Percentiles rank a stretch among this genome's conserved stretches.
These are phyloP conservation scores for Synanthedon formicaeformis DNA, from an alignment of 2,888 invertebrate genomes.

Conservation along the genomic window DNA sequence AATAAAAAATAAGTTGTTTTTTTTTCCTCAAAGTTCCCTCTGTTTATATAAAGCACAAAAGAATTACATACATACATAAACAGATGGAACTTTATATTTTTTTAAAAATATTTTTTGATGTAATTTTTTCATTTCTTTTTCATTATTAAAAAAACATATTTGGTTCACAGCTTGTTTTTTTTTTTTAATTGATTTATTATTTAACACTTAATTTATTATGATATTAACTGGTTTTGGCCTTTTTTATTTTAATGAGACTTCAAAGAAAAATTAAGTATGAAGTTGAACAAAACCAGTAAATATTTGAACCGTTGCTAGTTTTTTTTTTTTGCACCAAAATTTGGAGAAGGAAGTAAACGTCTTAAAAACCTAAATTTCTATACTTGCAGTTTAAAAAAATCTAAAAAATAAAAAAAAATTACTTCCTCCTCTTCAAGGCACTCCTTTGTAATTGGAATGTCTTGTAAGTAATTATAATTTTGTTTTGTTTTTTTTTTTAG, in stretches of 20 bases:
- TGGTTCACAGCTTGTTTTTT: constrained; percentile 16
- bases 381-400: too few relatives aligned
- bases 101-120: too few relatives aligned
- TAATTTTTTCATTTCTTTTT: constrained; percentile 34
- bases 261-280: too few relatives aligned
- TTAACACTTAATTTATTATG: constrained; percentile 26
- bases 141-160: neutral
- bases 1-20: constrained; percentile 60
- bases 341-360: neutral
- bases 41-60: too few relatives aligned
- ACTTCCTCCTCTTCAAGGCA: neutral
- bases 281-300: neutral
- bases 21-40: constrained; percentile 32
- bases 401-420: neutral
- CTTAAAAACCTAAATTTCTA: neutral
- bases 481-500: neutral
- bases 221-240: constrained; percentile 9
- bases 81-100: too few relatives aligned
- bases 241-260: neutral
- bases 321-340: neutral
- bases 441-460: neutral
- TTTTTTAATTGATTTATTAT: constrained; percentile 19
- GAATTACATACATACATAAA: too few relatives aligned
- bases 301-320: neutral
- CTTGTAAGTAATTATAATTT: neutral